Conservation (phyloP, 2,113 vertebrate genomes). For the Tragelaphus imberbis region DNA sequence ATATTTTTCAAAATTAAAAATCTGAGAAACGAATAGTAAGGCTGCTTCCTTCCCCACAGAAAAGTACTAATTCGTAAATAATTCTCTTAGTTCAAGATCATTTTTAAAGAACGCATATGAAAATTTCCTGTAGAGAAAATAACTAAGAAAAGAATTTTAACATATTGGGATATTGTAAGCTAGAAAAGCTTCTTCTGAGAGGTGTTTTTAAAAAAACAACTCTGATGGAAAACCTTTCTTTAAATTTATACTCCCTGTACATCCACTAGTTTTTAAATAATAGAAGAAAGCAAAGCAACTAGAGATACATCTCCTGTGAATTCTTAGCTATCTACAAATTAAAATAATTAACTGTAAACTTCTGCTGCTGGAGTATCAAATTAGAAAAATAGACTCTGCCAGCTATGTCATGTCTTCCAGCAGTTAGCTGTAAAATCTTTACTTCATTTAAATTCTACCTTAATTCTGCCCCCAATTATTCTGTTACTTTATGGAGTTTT, state of each 20-base stretch:
- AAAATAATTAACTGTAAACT: conserved; percentile 57
- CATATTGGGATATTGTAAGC: neutral
- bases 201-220: neutral
- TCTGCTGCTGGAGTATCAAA: conserved; percentile 26
- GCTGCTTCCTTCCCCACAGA: neutral
- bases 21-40: conserved; percentile 7
- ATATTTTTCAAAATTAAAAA: conserved; percentile 10
- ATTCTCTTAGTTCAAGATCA: neutral
- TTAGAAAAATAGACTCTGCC: conserved; percentile 26
- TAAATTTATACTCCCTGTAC: neutral
- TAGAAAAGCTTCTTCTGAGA: neutral
- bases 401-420: neutral
- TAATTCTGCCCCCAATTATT: conserved; percentile 63
- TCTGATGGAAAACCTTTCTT: neutral
- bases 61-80: neutral
- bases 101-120: neutral
- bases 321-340: conserved; percentile 42
- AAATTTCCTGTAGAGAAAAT: neutral
- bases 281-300: neutral
- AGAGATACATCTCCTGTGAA: neutral
- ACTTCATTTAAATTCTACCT: conserved; percentile 69
- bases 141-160: neutral
- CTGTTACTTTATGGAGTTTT: conserved; percentile 54
- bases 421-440: conserved; percentile 63
- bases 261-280: conserved; percentile 32